Percentiles rank a stretch among this genome's conserved stretches.
Conservation (phyloP, 1,140 invertebrate species). For the Drosophila tsacasi region DNA sequence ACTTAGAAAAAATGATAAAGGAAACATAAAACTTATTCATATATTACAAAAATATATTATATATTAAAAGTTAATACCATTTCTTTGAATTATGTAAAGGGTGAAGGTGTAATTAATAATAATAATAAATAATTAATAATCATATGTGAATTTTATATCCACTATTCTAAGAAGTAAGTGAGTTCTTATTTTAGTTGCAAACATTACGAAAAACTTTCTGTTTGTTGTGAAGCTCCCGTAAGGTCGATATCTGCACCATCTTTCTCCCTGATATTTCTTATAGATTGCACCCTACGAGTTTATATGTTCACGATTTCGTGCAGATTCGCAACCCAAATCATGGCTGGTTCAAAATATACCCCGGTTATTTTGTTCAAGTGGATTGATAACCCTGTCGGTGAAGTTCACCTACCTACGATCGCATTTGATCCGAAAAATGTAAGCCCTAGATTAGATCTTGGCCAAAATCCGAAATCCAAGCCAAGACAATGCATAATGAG, state of each 20-base stretch:
- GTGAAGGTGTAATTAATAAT: no score
- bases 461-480: constrained; percentile 24
- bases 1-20: background rate
- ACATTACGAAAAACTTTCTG: background rate
- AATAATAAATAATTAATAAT: no score
- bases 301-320: no score
- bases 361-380: constrained; percentile 9
- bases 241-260: background rate
- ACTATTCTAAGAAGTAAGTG: no score
- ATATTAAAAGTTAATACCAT: no score
- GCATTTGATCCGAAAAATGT: constrained; percentile 14
- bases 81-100: no score
- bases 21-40: no score
- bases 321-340: background rate
- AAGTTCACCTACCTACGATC: constrained; percentile 33
- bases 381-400: constrained; percentile 9
- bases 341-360: background rate
- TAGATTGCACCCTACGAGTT: background rate
- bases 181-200: background rate
- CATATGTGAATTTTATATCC: no score
- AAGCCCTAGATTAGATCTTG: constrained; percentile 46
- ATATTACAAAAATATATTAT: no score
- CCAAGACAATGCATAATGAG: constrained; percentile 62
- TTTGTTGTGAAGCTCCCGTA: no score
- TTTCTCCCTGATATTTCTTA: background rate